phyloP scores from a whole-genome alignment of 2,888 invertebrate genomes.

The Pandemis corylana region DNA sequence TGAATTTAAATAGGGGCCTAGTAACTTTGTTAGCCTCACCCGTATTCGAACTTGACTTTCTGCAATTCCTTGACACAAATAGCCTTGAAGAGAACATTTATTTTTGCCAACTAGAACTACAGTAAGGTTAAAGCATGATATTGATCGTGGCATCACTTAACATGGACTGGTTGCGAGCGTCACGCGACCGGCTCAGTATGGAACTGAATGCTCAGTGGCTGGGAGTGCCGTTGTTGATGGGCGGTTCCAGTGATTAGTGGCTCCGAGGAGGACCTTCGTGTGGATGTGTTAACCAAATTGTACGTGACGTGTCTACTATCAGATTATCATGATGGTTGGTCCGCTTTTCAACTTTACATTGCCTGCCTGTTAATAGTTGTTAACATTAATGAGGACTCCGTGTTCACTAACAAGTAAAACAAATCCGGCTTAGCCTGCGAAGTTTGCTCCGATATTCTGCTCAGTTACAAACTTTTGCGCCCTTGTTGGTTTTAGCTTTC shows the following conservation, averaged over 20 bases:
- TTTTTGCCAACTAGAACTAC: constrained; percentile 50
- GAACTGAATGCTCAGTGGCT: constrained; percentile 34
- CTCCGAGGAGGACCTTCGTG: constrained; percentile 31
- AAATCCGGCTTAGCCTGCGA: neutral
- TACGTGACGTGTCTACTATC: constrained; percentile 25
- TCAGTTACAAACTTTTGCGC: constrained; percentile 22
- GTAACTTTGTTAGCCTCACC: neutral
- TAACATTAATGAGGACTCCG: neutral
- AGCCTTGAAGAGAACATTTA: constrained; percentile 51
- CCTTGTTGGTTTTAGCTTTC: constrained; percentile 20
- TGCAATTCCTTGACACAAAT: constrained; percentile 22
- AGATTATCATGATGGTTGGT: constrained; percentile 32
- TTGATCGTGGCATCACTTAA: constrained; percentile 37
- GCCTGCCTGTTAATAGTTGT: neutral
- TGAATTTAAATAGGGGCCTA: neutral
- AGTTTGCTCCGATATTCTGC: constrained; percentile 13
- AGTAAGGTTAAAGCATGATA: constrained; percentile 39
- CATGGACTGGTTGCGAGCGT: constrained; percentile 57
- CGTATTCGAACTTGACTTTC: constrained; percentile 1
- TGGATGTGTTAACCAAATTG: constrained; percentile 37
- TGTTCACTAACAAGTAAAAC: constrained; percentile 16
- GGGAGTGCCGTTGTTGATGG: constrained; percentile 40
- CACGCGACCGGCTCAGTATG: constrained; percentile 62
- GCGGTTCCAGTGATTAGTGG: constrained; percentile 38
- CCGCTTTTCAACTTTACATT: neutral